phyloP scores from a whole-genome alignment of 2,113 vertebrate genomes.

The Epinephelus lanceolatus region DNA sequence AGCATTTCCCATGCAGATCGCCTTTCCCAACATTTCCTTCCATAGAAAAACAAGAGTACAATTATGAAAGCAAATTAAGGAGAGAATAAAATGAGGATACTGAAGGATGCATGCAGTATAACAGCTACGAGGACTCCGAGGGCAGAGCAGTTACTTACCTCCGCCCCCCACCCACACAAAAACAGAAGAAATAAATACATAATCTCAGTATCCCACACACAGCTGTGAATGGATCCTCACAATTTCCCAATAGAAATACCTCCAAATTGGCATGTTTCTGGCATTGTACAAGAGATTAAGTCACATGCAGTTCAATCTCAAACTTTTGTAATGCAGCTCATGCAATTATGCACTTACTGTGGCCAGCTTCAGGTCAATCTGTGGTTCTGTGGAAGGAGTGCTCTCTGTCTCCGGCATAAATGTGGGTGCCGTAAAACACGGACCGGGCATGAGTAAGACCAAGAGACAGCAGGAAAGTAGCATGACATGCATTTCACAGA shows the following conservation, averaged over 20 bases:
- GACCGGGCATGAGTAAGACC: slow-evolving; percentile 50
- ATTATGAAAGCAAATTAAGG: not conserved
- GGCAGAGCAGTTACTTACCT: slow-evolving; percentile 46
- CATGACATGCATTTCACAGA: slow-evolving; percentile 69
- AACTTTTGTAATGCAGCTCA: slow-evolving; percentile 46
- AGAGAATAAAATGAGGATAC: not conserved
- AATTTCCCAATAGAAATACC: not conserved
- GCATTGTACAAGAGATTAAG: slow-evolving; percentile 10
- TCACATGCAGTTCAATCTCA: slow-evolving; percentile 39
- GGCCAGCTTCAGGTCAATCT: slow-evolving; percentile 78
- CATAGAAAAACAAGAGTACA: not conserved
- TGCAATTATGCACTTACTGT: slow-evolving; percentile 81
- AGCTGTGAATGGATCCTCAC: not conserved
- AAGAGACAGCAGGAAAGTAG: slow-evolving; percentile 62
- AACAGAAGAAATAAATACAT: slow-evolving; percentile 44
- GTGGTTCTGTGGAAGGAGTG: slow-evolving; percentile 61
- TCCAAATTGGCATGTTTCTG: slow-evolving; percentile 8
- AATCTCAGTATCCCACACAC: slow-evolving; percentile 5
- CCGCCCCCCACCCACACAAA: slow-evolving; percentile 52
- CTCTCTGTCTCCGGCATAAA: slow-evolving; percentile 39
- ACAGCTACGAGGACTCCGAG: slow-evolving; percentile 9
- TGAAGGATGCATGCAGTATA: slow-evolving; percentile 10
- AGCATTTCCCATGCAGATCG: not conserved
- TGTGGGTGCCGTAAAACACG: slow-evolving; percentile 69
- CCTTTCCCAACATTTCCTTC: not conserved